A percentile compares a stretch with the other conserved stretches of the same genome.
Conservation (phyloP, 1,140 invertebrate genomes). For the Eumaeus atala region DNA sequence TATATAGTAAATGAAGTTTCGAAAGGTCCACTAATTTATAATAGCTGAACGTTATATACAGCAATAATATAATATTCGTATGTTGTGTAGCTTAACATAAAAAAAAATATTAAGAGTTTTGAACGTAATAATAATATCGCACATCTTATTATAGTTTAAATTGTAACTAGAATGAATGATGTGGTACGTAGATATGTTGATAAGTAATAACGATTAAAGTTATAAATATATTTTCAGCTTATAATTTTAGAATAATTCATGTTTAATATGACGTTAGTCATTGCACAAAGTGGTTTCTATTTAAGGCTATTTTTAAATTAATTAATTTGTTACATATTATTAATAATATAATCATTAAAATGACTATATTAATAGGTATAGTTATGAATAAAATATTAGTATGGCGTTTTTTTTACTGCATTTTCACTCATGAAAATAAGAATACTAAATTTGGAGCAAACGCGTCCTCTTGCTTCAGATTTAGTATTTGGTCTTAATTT, state of each 20-base stretch:
- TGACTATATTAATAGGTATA: conserved; percentile 15
- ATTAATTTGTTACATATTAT: conserved; percentile 13
- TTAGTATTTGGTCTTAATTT: conserved; percentile 25
- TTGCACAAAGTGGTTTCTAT: conserved; percentile 41
- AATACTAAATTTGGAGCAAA: conserved; percentile 49
- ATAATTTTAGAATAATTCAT: conserved; percentile 7
- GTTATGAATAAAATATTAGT: not conserved
- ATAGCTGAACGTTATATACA: too few relatives aligned
- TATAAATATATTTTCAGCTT: conserved; percentile 7
- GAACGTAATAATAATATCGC: not conserved
- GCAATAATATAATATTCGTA: too few relatives aligned
- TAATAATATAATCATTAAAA: conserved; percentile 11
- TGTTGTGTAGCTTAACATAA: too few relatives aligned
- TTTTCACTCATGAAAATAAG: conserved; percentile 49
- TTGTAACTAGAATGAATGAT: conserved; percentile 36
- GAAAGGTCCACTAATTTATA: not conserved
- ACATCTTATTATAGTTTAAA: conserved; percentile 34
- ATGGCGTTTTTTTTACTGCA: conserved; percentile 42
- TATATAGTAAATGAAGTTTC: conserved; percentile 23
- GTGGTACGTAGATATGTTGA: conserved; percentile 19
- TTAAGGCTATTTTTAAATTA: conserved; percentile 17
- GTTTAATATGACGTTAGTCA: conserved; percentile 26
- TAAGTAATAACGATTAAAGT: not conserved
- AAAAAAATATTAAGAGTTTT: too few relatives aligned
- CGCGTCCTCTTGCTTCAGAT: conserved; percentile 63